Evolutionary conservation across 2,888 invertebrate species (phyloP), one percentile per base, ranked within the genome.

Genomic region (Cynaeus angustus): DNA sequence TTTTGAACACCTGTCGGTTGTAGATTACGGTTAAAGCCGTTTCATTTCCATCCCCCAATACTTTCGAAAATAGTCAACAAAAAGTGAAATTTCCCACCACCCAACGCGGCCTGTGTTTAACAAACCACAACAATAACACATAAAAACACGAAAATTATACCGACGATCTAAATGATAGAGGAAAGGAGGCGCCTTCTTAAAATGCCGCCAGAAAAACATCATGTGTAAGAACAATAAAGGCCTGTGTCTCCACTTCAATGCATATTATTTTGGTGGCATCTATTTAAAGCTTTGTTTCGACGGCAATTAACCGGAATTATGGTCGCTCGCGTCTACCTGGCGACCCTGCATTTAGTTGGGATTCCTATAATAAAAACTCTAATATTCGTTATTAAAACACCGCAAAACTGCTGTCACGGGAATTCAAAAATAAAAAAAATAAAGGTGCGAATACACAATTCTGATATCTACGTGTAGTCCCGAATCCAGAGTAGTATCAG

Each of bases 131-230:
- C 59, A 59, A 59, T 59, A 59, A 59, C 59, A 59, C 45, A 59
- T 46, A 45, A 59, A 59, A 59, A 59, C 59, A 59, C 30, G 14
- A 9, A 59, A 59, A 59, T 59, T 59, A 59, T 46, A 41, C 59
- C 16, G 9, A 45, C 8, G 37, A 45, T 30, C 37, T 26, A 62
- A 62, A 62, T 62, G 52, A 62, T 62, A 62, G 62, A 50, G 50
- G 26, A 21, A 50, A 26, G 52, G 4, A 52, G 50, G 52, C 52
- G 59, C 55, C 55, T 55, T 26, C 58, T 58, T 43, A 43, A 58
- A 58, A 43, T 41, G 41, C 62, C 62, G 62, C 62, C 62, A 62
- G 62, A 62, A 62, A 62, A 62, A 62, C 52, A 62, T 50, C 52
- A 62, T 62, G 50, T 62, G 62, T 21, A 62, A 62, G 52, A 62